Percentiles rank a stretch among this genome's conserved stretches.
Evolutionary conservation across 2,888 invertebrate species (phyloP).

Genomic region (Digitonthophagus gazella): DNA sequence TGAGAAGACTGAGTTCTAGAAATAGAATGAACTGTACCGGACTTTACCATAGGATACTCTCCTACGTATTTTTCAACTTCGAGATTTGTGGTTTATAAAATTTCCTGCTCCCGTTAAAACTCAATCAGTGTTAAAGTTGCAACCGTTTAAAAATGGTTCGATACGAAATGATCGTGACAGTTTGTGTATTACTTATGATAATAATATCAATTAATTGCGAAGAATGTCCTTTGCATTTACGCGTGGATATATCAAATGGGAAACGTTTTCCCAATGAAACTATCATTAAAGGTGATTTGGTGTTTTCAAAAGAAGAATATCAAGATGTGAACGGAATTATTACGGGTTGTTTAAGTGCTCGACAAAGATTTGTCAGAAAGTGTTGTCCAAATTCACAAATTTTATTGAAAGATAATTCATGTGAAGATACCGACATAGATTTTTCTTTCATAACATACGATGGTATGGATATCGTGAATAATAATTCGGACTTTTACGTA

Average conservation of each 20-base stretch:
- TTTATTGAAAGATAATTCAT: constrained; percentile 1
- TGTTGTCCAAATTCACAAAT: constrained; percentile 17
- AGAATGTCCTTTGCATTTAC: constrained; percentile 5
- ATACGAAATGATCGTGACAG: not conserved
- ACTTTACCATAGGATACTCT: no score
- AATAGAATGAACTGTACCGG: no score
- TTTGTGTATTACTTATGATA: not conserved
- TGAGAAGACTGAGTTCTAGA: no score
- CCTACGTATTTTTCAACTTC: no score
- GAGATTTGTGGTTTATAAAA: no score
- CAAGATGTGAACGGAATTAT: not conserved
- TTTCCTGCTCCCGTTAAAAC: no score
- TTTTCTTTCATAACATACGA: not conserved
- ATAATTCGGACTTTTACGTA: constrained; percentile 10
- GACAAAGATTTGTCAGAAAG: constrained; percentile 13
- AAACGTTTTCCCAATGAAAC: not conserved
- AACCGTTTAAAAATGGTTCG: no score
- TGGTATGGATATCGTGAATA: not conserved
- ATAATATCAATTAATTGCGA: not conserved
- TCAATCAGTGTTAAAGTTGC: no score
- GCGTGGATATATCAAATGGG: constrained; percentile 10
- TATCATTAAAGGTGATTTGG: constrained; percentile 13
- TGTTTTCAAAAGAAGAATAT: constrained; percentile 8
- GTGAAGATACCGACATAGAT: not conserved
- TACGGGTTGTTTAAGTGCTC: constrained; percentile 16